Percentiles rank a stretch among this genome's conserved stretches.
Evolutionary conservation across 2,888 invertebrate species (phyloP).

Genomic region (Caenorhabditis plicata): DNA sequence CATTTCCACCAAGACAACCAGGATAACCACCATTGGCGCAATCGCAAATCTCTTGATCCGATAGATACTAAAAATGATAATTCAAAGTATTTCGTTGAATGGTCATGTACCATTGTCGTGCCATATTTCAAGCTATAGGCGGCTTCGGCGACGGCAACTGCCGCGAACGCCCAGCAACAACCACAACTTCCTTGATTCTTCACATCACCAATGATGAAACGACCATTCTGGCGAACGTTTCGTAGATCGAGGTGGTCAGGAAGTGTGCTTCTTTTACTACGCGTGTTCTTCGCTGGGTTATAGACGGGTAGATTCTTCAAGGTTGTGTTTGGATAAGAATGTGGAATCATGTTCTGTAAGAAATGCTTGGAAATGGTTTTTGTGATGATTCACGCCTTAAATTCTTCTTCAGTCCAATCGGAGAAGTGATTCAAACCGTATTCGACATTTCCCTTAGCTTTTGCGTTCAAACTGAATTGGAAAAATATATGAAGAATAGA

Average conservation of each 20-base stretch:
- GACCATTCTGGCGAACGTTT: constrained; percentile 7
- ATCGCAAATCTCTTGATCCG: constrained; percentile 27
- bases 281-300: constrained; percentile 7
- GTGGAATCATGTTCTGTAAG: no score
- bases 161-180: constrained; percentile 26
- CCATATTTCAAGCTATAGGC: constrained; percentile 5
- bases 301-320: no score
- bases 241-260: constrained; percentile 19
- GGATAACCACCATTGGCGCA: constrained; percentile 16
- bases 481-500: no score
- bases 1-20: constrained; percentile 12
- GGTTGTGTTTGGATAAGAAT: no score
- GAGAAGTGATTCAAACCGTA: constrained; percentile 22
- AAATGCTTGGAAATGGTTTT: no score
- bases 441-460: constrained; percentile 2
- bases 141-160: constrained; percentile 10
- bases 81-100: neutral
- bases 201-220: constrained; percentile 4
- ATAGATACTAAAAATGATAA: constrained; percentile 2
- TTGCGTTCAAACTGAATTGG: constrained; percentile 6
- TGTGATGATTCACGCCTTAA: constrained; percentile 3
- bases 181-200: constrained; percentile 17
- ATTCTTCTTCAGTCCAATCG: constrained; percentile 6
- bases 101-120: constrained; percentile 2
- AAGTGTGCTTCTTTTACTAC: constrained; percentile 5